A percentile compares a stretch with the other conserved stretches of the same genome.
Conservation (phyloP, 2,113 vertebrate species). For the Lepidothrix coronata region DNA sequence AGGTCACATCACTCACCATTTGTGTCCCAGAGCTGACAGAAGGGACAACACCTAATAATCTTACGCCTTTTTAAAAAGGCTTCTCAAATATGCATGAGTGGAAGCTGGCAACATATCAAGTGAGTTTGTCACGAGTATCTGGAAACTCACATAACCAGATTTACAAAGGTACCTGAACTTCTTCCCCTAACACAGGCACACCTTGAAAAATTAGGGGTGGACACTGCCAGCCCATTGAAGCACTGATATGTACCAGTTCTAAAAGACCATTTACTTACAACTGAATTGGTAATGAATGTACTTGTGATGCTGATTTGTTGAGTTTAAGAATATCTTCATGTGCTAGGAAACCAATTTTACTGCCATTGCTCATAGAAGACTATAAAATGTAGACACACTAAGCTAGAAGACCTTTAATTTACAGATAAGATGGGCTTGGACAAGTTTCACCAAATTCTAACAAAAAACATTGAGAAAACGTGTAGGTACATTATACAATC, state of each 20-base stretch:
- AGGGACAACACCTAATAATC: background rate
- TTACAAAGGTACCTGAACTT: background rate
- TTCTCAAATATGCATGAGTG: fast-evolving
- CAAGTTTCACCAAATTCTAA: background rate
- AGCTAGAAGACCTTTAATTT: background rate
- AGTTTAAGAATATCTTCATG: background rate
- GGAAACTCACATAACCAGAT: background rate
- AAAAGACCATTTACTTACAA: background rate
- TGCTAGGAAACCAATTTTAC: background rate
- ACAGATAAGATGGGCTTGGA: background rate
- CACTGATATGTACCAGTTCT: background rate
- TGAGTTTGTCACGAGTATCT: background rate
- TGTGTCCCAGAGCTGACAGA: background rate
- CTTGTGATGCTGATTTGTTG: background rate
- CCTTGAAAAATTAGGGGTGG: background rate
- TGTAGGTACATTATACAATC: background rate
- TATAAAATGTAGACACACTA: background rate
- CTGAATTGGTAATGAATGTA: background rate
- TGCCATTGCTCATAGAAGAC: background rate
- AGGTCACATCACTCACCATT: background rate
- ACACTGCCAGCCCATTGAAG: background rate
- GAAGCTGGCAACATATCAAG: background rate
- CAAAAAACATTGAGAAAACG: background rate
- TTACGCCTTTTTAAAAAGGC: background rate
- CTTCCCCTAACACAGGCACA: background rate